phyloP scores from a whole-genome alignment of 2,113 vertebrate species.

The Cebus imitator region DNA sequence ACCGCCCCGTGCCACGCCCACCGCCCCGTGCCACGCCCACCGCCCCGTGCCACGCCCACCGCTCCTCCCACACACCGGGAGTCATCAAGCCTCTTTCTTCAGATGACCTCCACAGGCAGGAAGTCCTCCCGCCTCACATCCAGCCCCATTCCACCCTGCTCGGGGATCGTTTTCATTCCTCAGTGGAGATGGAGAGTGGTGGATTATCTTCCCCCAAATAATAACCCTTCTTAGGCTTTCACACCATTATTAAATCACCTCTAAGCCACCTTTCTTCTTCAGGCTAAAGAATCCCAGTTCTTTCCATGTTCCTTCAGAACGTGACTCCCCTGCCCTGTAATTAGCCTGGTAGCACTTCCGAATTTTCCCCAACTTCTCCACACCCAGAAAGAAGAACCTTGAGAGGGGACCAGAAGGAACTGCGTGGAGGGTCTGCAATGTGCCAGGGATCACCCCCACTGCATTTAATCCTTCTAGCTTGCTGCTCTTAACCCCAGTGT shows the following conservation, averaged over 20 bases:
- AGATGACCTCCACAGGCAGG: background rate
- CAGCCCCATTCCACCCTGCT: background rate
- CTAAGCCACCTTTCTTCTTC: slow-evolving; percentile 50
- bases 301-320: slow-evolving; percentile 39
- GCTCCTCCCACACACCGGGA: background rate
- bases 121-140: background rate
- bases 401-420: background rate
- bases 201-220: slow-evolving; percentile 28
- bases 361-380: background rate
- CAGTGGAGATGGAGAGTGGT: background rate
- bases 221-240: slow-evolving; percentile 18
- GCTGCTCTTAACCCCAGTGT: background rate
- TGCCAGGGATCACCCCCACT: no score
- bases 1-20: background rate
- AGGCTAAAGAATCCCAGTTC: slow-evolving; percentile 43
- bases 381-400: background rate
- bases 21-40: fast-evolving
- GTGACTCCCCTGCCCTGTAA: slow-evolving; percentile 15
- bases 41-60: no score
- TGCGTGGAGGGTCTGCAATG: background rate
- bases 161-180: slow-evolving; percentile 1
- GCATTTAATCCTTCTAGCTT: background rate
- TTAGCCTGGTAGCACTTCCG: slow-evolving; percentile 44
- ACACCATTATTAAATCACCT: slow-evolving; percentile 59
- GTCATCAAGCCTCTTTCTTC: background rate